Conservation (phyloP, 2,797 vertebrate species). For the Bufotes viridis region DNA sequence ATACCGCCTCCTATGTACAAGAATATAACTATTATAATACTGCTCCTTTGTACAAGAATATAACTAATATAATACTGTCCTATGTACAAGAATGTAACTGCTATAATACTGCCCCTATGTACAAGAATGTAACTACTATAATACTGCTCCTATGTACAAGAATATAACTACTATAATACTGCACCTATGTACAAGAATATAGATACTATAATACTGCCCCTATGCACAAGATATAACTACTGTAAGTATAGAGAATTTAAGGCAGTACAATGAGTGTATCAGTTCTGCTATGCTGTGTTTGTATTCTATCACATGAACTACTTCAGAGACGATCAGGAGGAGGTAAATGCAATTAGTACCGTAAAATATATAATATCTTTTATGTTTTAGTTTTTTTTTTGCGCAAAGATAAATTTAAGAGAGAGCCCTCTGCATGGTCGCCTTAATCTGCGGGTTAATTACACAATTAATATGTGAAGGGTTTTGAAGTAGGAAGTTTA, state of each 20-base stretch:
- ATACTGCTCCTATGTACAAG: not conserved
- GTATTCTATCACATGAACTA: not conserved
- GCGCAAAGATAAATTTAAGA: slow-evolving; percentile 22
- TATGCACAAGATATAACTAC: not conserved
- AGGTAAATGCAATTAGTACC: slow-evolving; percentile 28
- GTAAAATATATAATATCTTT: slow-evolving; percentile 46
- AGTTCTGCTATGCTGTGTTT: too few relatives aligned
- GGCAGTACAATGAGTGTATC: not conserved
- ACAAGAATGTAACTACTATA: slow-evolving; percentile 6
- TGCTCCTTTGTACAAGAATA: not conserved
- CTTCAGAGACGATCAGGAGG: not conserved
- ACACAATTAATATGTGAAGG: slow-evolving; percentile 61
- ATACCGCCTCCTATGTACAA: not conserved
- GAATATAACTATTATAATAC: slow-evolving; percentile 5
- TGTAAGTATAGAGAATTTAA: not conserved
- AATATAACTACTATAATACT: slow-evolving; percentile 6
- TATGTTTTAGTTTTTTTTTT: slow-evolving; percentile 18
- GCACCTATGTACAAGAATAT: not conserved
- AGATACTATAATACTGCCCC: not conserved
- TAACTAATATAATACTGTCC: not conserved
- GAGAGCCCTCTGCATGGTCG: slow-evolving; percentile 21
- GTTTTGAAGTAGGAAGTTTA: slow-evolving; percentile 55
- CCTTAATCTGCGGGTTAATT: slow-evolving; percentile 59
- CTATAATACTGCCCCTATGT: not conserved
- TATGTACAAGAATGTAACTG: slow-evolving; percentile 2